A percentile compares a stretch with the other conserved stretches of the same genome.
phyloP scores from a whole-genome alignment of 2,797 vertebrate genomes.

The Enteromius anoplus region DNA sequence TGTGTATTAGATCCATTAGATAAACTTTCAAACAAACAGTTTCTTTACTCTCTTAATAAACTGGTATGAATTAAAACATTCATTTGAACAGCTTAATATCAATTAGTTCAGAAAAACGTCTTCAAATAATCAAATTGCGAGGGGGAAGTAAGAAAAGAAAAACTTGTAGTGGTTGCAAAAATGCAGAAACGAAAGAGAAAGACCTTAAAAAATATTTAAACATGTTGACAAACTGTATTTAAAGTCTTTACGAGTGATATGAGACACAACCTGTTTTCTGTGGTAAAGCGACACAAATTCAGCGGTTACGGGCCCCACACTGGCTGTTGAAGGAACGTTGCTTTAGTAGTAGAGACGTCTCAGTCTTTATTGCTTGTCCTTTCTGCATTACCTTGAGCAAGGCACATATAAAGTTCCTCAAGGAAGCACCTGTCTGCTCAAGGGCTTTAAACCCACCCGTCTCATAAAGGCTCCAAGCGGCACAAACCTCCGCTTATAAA shows the following conservation, averaged over 20 bases:
- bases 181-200: not conserved
- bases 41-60: not conserved
- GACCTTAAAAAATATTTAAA: conserved; percentile 1
- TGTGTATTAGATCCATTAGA: not conserved
- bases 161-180: not conserved
- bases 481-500: conserved; percentile 15
- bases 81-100: not conserved
- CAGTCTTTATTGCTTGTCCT: conserved; percentile 36
- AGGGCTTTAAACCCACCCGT: conserved; percentile 21
- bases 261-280: not conserved
- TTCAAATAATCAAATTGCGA: not conserved
- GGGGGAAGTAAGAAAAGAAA: not conserved
- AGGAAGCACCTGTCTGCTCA: conserved; percentile 36
- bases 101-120: not conserved
- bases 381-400: conserved; percentile 35
- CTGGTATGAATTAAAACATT: not conserved
- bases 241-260: not conserved
- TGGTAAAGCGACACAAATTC: conserved; percentile 6
- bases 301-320: not conserved
- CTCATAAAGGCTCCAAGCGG: conserved; percentile 33
- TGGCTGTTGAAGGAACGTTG: not conserved
- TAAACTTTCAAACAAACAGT: not conserved
- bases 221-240: not conserved
- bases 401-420: conserved; percentile 26
- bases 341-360: conserved; percentile 16